Percentiles rank a stretch among this genome's conserved stretches.
These are phyloP conservation scores for Machaerirhynchus nigripectus DNA, from an alignment of 2,113 vertebrate genomes.

Conservation along the genomic window DNA sequence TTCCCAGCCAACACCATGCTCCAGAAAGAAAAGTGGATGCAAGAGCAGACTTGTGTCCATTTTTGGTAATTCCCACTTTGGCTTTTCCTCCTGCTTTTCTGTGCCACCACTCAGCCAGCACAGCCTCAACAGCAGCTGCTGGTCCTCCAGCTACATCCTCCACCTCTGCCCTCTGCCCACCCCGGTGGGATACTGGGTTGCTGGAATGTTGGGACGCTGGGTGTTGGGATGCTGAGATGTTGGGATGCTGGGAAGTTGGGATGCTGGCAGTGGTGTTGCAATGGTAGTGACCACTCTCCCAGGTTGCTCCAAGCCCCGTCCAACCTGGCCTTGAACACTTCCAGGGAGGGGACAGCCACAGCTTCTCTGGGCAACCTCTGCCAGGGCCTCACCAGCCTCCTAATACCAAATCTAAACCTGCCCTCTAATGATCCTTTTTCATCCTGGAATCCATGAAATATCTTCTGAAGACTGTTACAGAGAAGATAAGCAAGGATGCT, in stretches of 20 bases:
- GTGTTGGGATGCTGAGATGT: not conserved
- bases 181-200: accelerated
- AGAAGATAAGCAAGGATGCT: not conserved
- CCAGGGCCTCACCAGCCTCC: not conserved
- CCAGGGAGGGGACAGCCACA: not conserved
- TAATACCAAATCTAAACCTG: not conserved
- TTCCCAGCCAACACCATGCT: not conserved
- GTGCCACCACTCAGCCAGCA: not conserved
- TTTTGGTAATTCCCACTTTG: not conserved
- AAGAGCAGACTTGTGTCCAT: not conserved
- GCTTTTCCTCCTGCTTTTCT: not conserved
- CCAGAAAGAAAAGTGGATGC: not conserved
- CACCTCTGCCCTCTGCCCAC: not conserved
- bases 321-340: not conserved
- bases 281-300: not conserved
- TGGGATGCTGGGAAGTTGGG: accelerated
- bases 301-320: not conserved
- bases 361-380: not conserved
- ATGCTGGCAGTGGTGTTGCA: not conserved
- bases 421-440: not conserved
- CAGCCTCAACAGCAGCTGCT: accelerated
- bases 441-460: not conserved
- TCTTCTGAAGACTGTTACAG: not conserved
- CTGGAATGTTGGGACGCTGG: not conserved
- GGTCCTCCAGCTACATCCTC: not conserved